A percentile compares a stretch with the other conserved stretches of the same genome.
phyloP scores from a whole-genome alignment of 2,113 vertebrate species.

The Barnardius zonarius region DNA sequence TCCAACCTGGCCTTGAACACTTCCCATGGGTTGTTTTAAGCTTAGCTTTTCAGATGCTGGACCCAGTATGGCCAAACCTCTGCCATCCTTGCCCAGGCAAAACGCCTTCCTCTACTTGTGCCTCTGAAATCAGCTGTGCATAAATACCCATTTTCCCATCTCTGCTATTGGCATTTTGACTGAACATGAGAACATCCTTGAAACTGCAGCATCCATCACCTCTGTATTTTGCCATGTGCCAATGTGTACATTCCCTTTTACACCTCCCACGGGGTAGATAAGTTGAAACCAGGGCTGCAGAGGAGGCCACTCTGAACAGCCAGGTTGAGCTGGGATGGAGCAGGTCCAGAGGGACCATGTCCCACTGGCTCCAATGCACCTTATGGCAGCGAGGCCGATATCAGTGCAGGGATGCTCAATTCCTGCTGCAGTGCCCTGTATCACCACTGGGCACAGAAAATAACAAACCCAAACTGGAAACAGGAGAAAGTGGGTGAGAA shows the following conservation, averaged over 20 bases:
- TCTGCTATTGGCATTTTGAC: background rate
- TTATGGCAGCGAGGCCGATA: fast-evolving
- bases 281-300: background rate
- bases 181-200: background rate
- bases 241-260: background rate
- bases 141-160: background rate
- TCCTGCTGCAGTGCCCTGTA: background rate
- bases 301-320: background rate
- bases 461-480: background rate
- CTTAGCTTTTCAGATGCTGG: background rate
- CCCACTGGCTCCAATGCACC: background rate
- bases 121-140: background rate
- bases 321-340: background rate
- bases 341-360: too few relatives aligned
- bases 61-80: background rate
- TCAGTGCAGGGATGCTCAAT: background rate
- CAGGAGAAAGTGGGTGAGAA: fast-evolving
- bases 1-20: background rate
- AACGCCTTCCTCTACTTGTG: background rate
- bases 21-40: background rate
- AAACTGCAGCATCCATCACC: background rate
- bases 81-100: background rate
- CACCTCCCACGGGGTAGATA: background rate
- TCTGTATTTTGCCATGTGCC: background rate
- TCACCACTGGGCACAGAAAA: background rate